Percentiles rank a stretch among this genome's conserved stretches.
Evolutionary conservation across 2,797 vertebrate genomes (phyloP).

Genomic region (Lithobates sylvaticus): DNA sequence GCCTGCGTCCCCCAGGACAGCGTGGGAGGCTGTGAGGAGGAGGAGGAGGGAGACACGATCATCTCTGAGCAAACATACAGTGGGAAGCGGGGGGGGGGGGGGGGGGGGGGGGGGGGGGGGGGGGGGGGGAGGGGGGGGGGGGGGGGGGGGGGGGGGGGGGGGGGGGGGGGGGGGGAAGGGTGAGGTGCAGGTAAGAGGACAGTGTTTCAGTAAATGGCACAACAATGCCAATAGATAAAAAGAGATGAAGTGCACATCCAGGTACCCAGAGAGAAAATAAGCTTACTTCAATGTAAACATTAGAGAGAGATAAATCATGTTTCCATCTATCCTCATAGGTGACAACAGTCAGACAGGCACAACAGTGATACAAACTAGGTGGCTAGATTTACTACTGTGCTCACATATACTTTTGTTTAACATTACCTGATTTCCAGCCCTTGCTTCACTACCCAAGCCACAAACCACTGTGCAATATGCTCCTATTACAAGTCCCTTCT

Average conservation of each 20-base stretch:
- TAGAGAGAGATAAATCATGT: too few species aligned
- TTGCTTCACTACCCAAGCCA: too few species aligned
- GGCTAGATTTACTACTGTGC: too few species aligned
- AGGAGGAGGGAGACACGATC: slow-evolving; percentile 81
- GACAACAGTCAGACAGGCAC: too few species aligned
- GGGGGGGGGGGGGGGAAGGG: not conserved
- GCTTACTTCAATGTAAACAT: not conserved
- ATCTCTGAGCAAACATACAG: slow-evolving; percentile 62
- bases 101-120: not conserved
- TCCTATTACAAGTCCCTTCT: too few species aligned
- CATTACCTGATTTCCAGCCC: too few species aligned
- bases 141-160: not conserved
- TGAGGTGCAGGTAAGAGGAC: slow-evolving; percentile 22
- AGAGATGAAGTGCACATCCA: too few species aligned
- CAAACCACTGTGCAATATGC: too few species aligned
- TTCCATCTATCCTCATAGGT: not conserved
- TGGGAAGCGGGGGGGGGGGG: not conserved
- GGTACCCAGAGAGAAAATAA: too few species aligned
- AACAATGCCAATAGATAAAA: not conserved
- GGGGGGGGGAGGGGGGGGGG: not conserved
- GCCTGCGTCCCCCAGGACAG: slow-evolving; percentile 82
- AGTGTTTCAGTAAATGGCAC: not conserved
- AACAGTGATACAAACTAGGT: too few species aligned
- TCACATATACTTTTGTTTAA: too few species aligned
- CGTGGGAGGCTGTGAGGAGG: slow-evolving; percentile 81